Evolutionary conservation across 2,797 vertebrate genomes (phyloP), one percentile per base, ranked within the genome.

Genomic region (Lateolabrax maculatus): DNA sequence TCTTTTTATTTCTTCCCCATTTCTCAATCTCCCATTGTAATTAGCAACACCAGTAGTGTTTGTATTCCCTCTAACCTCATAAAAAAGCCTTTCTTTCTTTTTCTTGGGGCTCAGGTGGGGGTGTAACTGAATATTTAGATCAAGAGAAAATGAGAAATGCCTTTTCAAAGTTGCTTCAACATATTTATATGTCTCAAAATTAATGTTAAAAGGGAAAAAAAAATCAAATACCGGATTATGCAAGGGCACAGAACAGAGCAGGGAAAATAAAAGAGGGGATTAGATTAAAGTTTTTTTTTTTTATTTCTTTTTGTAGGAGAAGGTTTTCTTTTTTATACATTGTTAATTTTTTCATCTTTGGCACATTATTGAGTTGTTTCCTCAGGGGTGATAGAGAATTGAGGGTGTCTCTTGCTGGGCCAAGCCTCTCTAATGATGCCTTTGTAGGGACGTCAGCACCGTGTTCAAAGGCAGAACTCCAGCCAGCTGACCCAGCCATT

Each of bases 401-500:
- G 88, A 88, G 81, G 77, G 77, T 84, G 88, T 89, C 84, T 80
- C 80, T 87, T 58, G 88, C 87, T 85, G 88, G 84, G 84, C 85
- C 68, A 62, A 80, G 85, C 71, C 79, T 72, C 80, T 81, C 87
- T 93, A 94, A 93, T 91, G 92, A 92, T 88, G 90, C 87, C 90
- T 94, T 94, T 94, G 90, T 92, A 80, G 76, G 85, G 89, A 90
- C 73, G 89, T 92, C 91, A 91, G 90, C 81, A 68, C 79, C 44
- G 57, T 72, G 88, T 94, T 94, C 84, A 92, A 93, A 93, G 89
- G 84, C 78, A 87, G 83, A 87, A 83, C 84, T 92, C 87, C 85
- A 93, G 86, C 84, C 88, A 92, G 91, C 92, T 93, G 92, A 95
- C 92, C 92, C 84, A 84, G 87, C 89, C 90, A 75, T 93, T 93